These are phyloP conservation scores for Helicorthomorpha holstii DNA, from an alignment of 1,140 invertebrate genomes.

Conservation along the genomic window DNA sequence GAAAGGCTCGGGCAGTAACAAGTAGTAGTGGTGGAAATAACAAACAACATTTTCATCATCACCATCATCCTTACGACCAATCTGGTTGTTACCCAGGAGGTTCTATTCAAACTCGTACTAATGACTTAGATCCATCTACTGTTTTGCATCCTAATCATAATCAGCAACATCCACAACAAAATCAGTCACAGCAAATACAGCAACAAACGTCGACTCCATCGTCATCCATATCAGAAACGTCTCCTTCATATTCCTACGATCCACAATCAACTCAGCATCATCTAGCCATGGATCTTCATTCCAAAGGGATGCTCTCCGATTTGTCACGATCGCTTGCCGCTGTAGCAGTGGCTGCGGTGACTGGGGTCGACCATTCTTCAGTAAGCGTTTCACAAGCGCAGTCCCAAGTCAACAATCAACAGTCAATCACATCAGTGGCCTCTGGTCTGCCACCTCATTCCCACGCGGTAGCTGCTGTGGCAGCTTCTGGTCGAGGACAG, in stretches of 20 bases:
- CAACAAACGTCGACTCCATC: not conserved
- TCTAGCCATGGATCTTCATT: not conserved
- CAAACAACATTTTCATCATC: not conserved
- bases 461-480: not conserved
- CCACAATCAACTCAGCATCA: not conserved
- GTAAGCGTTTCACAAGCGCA: not conserved
- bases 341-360: not conserved
- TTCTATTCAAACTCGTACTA: not conserved
- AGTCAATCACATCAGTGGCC: not conserved
- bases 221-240: not conserved
- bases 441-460: not conserved
- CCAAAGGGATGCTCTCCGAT: not conserved
- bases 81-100: not conserved
- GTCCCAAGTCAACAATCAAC: not conserved
- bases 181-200: not conserved
- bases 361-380: not conserved
- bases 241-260: not conserved
- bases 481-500: not conserved
- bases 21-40: not conserved
- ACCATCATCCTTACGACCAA: not conserved
- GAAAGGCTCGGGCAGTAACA: constrained; percentile 9
- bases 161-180: not conserved
- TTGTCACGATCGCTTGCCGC: not conserved
- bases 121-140: not conserved
- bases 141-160: not conserved